Evolutionary conservation across 2,113 vertebrate genomes (phyloP), one percentile per base, ranked within the genome.

Genomic region (Tautogolabrus adspersus): DNA sequence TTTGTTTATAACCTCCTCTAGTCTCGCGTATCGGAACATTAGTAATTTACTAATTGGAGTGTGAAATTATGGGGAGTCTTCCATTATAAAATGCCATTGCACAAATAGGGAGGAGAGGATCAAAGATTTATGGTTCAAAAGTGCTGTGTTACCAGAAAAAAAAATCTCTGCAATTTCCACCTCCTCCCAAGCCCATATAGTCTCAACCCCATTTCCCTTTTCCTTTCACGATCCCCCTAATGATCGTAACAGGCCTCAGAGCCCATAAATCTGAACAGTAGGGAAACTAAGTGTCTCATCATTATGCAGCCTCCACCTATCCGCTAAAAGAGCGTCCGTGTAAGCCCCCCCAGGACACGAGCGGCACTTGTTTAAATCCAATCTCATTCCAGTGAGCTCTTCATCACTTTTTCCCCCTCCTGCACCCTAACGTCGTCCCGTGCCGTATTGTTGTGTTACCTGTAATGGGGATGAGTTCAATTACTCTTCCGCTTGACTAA

Each of bases 1-100:
- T 82, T 84, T 86, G 65, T 87, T 82, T 83, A 67, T 54, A 30
- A 60, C 30, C 5, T 42, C 47, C 47, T 42, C 8, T 3, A 70
- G 64, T 63, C 47, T 68, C 51, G 65, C 57, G 72, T 77, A 56
- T 81, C 65, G 22, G 73, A 68, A 78, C 77, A 82, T 84, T 46
- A 66, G 74, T 83, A 83, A 90, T 93, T 86, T 88, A 88, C 86
- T 93, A 91, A 92, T 92, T 92, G 85, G 84, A 84, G 82, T 86
- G 88, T 90, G 92, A 92, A 91, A 90, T 91, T 72, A 85, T 65
- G 71, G 61, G 77, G 80, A 76, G 67, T 81, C 79, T 72, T 84
- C 62, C 70, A 78, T 84, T 85, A 75, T 51, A 75, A 86, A 91
- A 83, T 72, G 86, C 82, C 69, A 77, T 68, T 74, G 86, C 82